Evolutionary conservation across 1,140 invertebrate species (phyloP), one percentile per base, ranked within the genome.

Genomic region (Calliphora vicina): DNA sequence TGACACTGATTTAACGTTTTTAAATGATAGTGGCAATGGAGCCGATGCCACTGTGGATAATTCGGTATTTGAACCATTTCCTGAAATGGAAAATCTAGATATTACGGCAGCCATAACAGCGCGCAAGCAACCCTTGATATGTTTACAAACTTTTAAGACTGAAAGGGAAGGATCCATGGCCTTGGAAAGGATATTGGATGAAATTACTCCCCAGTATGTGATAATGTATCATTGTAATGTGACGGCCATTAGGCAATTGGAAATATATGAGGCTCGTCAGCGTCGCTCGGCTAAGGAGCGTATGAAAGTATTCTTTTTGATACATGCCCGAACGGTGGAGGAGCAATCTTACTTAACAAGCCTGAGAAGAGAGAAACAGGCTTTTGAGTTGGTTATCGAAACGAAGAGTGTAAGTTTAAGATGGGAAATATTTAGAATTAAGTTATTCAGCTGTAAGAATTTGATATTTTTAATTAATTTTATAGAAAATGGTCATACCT

Each of bases 311-410:
- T 99, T 96, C 90, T 97, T 98, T 86, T 88, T 99, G 26, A 94
- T 98, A 74, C 97, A 98, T 89, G 94, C 94, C 13, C 95, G 95
- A 27, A 98, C 97, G 23, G 96, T 97, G 0, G 98, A 99, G 92
- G 98, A 99, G 91, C 98, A 99, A 92, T 94, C 96, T 3, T 99
- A 99, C 91, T 91, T 99, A 17, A 99, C 97, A 1, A 94, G 95
- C 6, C 92, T 99, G 72, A 92, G 96, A 83, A 93, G 95, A 84
- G 98, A 99, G 91, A 99, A 99, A 91, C 94, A 97, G 88, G 96
- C 98, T 0, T 99, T 99, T 92, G 97, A 99, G 90, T 92, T 93
- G 85, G 92, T 99, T 5, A 99, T 98, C 85, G 93, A 95, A 89
- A 95, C 97, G 26, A 99, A 99, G 93, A 95, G 95, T 87, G 96